Evolutionary conservation across 2,888 invertebrate species (phyloP), one percentile per base, ranked within the genome.

Genomic region (Drosophila melanocephala): DNA sequence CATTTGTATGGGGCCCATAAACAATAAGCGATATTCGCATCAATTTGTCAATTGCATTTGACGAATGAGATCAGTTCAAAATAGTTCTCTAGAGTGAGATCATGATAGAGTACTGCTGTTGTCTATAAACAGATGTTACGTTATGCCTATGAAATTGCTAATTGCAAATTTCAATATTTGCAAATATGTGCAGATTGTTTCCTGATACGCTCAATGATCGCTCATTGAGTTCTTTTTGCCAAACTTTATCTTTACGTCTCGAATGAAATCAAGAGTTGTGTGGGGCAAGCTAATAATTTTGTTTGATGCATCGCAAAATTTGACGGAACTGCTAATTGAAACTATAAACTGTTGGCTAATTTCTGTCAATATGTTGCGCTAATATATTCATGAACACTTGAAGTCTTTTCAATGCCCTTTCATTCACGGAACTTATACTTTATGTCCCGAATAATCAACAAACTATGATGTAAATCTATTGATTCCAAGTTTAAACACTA

Each of bases 41-140:
- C 60, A 61, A 60, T 51, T 52, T 33, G 19, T 26, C 5, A 14
- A 6, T 10, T 42, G 65, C 60, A 51, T 12, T 28, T 51, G 26
- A 28, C 16, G 26, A 42, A 57, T 71, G 62, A 57, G 71, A 44
- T 56, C 70, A 55, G 60, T 59, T 53, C 2, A 7, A 30, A 39
- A 50, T 26, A 42, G 7, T 30, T 22, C 28, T 39, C 3, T 1
- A 19, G 1, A 57, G 32, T 76, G 67, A 78, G 59, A 51, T 76
- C 74, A 75, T 51, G 30, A 26, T 30, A 14, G 16, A 16, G 4
- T 22, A 22, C 14, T 14, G 44, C 44, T 14, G 22, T 6, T 26
- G 12, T 42, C n/a, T 39, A 32, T 28, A 12, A 35, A 42, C 33
- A 42, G 33, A 37, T 52, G 42, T 22, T n/a, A n/a, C 62, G 50